Evolutionary conservation across 1,140 invertebrate genomes (phyloP).

Genomic region (Protaetia brevitarsis): DNA sequence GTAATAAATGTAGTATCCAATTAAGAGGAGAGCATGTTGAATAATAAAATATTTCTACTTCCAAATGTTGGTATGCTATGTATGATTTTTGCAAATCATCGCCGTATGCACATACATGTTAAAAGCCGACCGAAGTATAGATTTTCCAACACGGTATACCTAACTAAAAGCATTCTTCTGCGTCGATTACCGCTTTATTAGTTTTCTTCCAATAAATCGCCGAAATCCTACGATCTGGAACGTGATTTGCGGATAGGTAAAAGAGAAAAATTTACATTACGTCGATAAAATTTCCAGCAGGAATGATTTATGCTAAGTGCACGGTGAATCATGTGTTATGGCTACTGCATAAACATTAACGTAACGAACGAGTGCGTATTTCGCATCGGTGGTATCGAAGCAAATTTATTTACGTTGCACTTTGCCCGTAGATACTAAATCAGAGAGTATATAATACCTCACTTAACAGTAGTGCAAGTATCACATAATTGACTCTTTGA

Average conservation of each 20-base stretch:
- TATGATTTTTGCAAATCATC: too few species aligned
- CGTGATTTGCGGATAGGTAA: neutral
- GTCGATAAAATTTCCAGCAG: neutral
- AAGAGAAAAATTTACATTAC: neutral
- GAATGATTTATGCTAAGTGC: slow-evolving; percentile 7
- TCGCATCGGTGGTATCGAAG: neutral
- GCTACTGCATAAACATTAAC: slow-evolving; percentile 3
- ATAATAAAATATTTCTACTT: too few species aligned
- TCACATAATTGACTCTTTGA: neutral
- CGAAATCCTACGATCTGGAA: neutral
- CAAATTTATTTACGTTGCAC: slow-evolving; percentile 1
- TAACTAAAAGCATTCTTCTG: neutral
- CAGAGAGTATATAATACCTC: neutral
- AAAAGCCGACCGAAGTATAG: too few species aligned
- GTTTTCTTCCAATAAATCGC: slow-evolving; percentile 1
- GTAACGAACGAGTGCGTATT: neutral
- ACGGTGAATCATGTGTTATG: slow-evolving; percentile 9
- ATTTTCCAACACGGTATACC: too few species aligned
- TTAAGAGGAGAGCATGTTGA: too few species aligned
- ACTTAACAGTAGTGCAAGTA: neutral
- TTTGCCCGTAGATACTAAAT: neutral
- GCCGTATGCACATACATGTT: too few species aligned
- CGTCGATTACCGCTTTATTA: neutral
- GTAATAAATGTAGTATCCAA: too few species aligned
- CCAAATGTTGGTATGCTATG: too few species aligned